Conservation (phyloP, 2,797 vertebrate species). For the Nannoperca obscura region DNA sequence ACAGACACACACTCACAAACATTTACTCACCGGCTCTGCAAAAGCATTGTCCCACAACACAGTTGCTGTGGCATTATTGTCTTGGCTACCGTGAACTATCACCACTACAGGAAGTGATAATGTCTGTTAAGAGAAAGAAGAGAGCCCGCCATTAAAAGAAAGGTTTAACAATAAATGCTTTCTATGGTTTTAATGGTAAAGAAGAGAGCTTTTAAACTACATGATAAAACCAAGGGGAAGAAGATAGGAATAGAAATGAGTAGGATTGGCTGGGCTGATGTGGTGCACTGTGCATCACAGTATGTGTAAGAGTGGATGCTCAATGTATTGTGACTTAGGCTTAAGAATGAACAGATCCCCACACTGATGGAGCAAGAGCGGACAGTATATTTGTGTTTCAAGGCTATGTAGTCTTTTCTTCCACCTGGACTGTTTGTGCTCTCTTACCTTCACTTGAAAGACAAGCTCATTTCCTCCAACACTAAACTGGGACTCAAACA, state of each 20-base stretch:
- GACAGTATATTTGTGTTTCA: background rate
- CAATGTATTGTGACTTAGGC: background rate
- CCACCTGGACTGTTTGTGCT: rapidly evolving
- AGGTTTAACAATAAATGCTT: constrained; percentile 1
- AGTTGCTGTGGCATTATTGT: constrained; percentile 97
- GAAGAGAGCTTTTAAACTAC: background rate
- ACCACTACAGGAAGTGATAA: constrained; percentile 97
- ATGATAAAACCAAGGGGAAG: background rate
- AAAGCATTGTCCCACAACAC: constrained; percentile 99
- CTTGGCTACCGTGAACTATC: constrained; percentile 98
- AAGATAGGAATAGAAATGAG: background rate
- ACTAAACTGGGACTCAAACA: constrained; percentile 98
- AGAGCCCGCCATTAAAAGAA: background rate
- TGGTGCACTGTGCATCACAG: background rate
- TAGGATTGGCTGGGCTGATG: background rate
- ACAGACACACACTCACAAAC: background rate
- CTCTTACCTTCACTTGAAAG: constrained; percentile 95
- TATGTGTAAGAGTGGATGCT: background rate
- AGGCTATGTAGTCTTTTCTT: background rate
- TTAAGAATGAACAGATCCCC: background rate
- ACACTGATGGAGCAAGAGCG: background rate
- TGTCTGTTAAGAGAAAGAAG: constrained; percentile 83
- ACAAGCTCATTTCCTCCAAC: constrained; percentile 97
- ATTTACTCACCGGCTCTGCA: constrained; percentile 92
- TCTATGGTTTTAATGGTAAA: background rate